These are phyloP conservation scores for Solenopsis invicta DNA, from an alignment of 1,140 invertebrate species.

Conservation along the genomic window DNA sequence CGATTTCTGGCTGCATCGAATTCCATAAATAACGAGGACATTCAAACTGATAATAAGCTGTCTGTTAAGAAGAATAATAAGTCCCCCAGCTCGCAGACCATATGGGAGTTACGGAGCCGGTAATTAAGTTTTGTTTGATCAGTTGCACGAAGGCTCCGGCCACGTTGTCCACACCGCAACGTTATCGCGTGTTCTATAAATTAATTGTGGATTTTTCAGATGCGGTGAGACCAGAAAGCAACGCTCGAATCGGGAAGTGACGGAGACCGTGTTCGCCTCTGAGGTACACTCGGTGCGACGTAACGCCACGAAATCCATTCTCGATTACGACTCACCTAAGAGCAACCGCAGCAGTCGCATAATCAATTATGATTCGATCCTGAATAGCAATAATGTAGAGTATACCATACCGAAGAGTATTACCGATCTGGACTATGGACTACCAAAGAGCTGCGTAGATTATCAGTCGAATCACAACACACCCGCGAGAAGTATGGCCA, in stretches of 20 bases:
- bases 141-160: not conserved
- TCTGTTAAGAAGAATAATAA: conserved; percentile 87
- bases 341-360: conserved; percentile 83
- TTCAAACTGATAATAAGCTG: conserved; percentile 86
- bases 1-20: conserved; percentile 89
- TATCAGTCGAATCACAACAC: conserved; percentile 85
- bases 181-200: not conserved
- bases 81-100: conserved; percentile 88
- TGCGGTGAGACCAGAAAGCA: conserved; percentile 87
- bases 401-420: conserved; percentile 85
- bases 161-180: not conserved
- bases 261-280: conserved; percentile 89
- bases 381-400: conserved; percentile 87
- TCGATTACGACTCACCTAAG: conserved; percentile 86
- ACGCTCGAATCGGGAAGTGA: conserved; percentile 88
- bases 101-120: conserved; percentile 89
- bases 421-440: conserved; percentile 85
- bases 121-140: conserved; percentile 71
- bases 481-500: conserved; percentile 85
- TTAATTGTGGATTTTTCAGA: conserved; percentile 72
- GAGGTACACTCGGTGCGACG: conserved; percentile 89
- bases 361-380: conserved; percentile 85
- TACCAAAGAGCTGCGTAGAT: conserved; percentile 86
- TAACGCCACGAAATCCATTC: conserved; percentile 84
- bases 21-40: conserved; percentile 85